phyloP scores from a whole-genome alignment of 2,797 vertebrate species.

The Craterocephalus amniculus region DNA sequence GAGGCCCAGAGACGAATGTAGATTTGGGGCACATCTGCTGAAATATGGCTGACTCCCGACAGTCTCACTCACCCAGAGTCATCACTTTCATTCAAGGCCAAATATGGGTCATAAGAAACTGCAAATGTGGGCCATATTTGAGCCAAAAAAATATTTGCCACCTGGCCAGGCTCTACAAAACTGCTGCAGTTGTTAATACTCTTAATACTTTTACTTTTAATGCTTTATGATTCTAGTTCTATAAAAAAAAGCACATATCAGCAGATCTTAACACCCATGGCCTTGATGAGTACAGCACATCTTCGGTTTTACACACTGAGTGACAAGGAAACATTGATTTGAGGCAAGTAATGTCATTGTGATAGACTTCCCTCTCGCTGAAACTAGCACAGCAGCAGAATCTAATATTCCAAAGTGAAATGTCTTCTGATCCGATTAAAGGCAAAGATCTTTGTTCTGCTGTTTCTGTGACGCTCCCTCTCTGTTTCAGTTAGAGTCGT shows the following conservation, averaged over 20 bases:
- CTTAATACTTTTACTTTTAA: conserved; percentile 22
- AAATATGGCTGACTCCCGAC: background rate
- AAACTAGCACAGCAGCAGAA: conserved; percentile 40
- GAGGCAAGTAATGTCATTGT: background rate
- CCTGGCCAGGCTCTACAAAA: background rate
- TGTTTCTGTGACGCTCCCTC: background rate
- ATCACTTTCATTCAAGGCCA: background rate
- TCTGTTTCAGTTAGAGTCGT: conserved; percentile 5
- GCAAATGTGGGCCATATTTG: background rate
- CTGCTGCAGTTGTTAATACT: background rate
- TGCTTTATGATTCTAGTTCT: background rate
- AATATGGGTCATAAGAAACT: background rate
- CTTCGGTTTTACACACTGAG: background rate
- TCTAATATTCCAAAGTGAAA: conserved; percentile 52
- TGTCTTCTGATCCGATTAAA: conserved; percentile 38
- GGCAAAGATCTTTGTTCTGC: conserved; percentile 25
- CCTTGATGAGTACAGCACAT: background rate
- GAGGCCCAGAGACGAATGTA: background rate
- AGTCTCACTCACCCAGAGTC: background rate
- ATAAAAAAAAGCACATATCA: conserved; percentile 4
- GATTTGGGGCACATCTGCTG: background rate
- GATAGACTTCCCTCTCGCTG: conserved; percentile 9
- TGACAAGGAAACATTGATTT: conserved; percentile 15
- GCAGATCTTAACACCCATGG: background rate
- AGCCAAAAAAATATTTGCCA: background rate